Evolutionary conservation across 2,113 vertebrate genomes (phyloP), one percentile per base, ranked within the genome.

Genomic region (Silurus meridionalis): DNA sequence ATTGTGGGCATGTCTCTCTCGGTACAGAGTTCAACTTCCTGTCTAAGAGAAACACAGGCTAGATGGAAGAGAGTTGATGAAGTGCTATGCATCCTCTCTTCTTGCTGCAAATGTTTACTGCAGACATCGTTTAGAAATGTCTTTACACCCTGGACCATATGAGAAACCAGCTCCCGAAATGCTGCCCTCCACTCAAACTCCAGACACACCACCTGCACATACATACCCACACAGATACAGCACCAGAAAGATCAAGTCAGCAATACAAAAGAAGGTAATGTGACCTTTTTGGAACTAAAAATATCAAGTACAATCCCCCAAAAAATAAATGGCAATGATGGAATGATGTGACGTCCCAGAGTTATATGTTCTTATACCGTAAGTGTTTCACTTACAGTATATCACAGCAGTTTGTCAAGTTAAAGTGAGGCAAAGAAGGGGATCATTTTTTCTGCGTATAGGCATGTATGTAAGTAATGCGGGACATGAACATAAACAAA

Each of bases 181-280:
- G 95, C 95, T 90, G 93, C 96, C 93, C 96, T 96, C 98, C 98
- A 99, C 58, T 93, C 93, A 95, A 97, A 99, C 86, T 95, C 93
- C 89, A 97, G 90, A 82, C 91, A 92, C 88, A 93, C 84, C 80
- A 91, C 89, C 97, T 97, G 91, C 37, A 91, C 86, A 91, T 97
- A 91, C 37, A 91, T 85, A 91, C 75, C 61, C 63, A 23, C 66
- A 60, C 71, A 77, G 28, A 37, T 87, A 63, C 7, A 13, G 89
- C 74, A 37, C 64, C 86, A 88, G 25, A 85, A 60, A 11, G 77
- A 82, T 88, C 60, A 86, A 19, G 52, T 72, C 46, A 64, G 60
- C 14, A n/a, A 48, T 78, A 46, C 15, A 71, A 7, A 8, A 15
- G 28, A 71, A 71, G 7, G n/a, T 67, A 67, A 67, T 67, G 3